These are phyloP conservation scores for Amblyraja radiata DNA, from an alignment of 2,797 vertebrate genomes.

Conservation along the genomic window DNA sequence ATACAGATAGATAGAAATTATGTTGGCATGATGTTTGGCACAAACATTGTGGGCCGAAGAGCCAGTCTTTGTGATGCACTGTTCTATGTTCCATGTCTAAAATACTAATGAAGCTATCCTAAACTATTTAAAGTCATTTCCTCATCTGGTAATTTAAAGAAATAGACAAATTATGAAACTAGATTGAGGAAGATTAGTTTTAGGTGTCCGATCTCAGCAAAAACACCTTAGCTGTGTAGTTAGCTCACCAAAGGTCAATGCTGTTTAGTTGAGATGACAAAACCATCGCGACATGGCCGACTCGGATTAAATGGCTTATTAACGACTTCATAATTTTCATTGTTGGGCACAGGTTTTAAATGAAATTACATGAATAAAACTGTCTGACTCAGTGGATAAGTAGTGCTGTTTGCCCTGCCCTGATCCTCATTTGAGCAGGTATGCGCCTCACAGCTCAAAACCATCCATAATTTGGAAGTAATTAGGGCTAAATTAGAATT, in stretches of 20 bases:
- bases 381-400: background rate
- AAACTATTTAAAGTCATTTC: background rate
- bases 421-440: background rate
- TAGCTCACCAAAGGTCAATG: background rate
- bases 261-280: background rate
- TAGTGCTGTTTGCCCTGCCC: background rate
- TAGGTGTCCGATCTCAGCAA: background rate
- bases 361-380: background rate
- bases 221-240: background rate
- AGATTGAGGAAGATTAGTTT: background rate
- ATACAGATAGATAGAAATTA: too few species aligned
- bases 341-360: background rate
- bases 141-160: background rate
- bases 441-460: background rate
- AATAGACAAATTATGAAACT: background rate
- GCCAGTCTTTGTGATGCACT: too few species aligned
- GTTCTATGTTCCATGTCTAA: too few species aligned
- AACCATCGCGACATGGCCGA: background rate
- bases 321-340: background rate
- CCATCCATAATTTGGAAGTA: slow-evolving; percentile 11
- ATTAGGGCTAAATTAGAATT: slow-evolving; percentile 13
- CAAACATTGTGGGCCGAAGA: too few species aligned
- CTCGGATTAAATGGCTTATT: background rate
- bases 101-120: too few species aligned
- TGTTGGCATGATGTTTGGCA: too few species aligned